These are phyloP conservation scores for Phocides pigmalion DNA, from an alignment of 1,140 invertebrate species.

Conservation along the genomic window DNA sequence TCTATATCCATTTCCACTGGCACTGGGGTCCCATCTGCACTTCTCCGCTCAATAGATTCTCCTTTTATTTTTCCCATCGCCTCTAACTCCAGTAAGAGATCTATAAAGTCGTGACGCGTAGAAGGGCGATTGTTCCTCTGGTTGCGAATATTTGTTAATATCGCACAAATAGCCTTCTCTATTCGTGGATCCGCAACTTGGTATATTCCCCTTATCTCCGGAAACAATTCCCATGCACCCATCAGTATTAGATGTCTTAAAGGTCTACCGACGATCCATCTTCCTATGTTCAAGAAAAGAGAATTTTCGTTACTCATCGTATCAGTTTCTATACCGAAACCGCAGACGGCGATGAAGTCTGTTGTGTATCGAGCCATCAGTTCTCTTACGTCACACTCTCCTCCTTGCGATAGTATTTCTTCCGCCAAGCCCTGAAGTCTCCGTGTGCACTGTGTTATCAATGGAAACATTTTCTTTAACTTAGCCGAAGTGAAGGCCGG, in stretches of 20 bases:
- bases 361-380: constrained; percentile 47
- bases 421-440: constrained; percentile 65
- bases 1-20: constrained; percentile 46
- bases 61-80: constrained; percentile 30
- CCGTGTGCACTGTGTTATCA: constrained; percentile 69
- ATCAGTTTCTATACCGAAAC: constrained; percentile 40
- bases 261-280: constrained; percentile 15
- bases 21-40: constrained; percentile 45
- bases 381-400: constrained; percentile 50
- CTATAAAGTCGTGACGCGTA: constrained; percentile 37
- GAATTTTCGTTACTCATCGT: constrained; percentile 39
- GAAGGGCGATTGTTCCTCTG: constrained; percentile 34
- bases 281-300: constrained; percentile 30
- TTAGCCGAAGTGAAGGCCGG: constrained; percentile 86
- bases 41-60: constrained; percentile 66
- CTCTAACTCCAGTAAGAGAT: constrained; percentile 32
- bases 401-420: constrained; percentile 36
- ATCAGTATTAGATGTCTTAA: constrained; percentile 2
- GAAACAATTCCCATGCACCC: constrained; percentile 31
- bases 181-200: constrained; percentile 19
- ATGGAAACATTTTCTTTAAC: constrained; percentile 83
- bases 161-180: constrained; percentile 13
- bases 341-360: constrained; percentile 40
- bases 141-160: constrained; percentile 31
- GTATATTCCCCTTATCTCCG: constrained; percentile 1